A percentile compares a stretch with the other conserved stretches of the same genome.
These are phyloP conservation scores for Zaprionus gabonicus DNA, from an alignment of 1,140 invertebrate genomes.

Conservation along the genomic window DNA sequence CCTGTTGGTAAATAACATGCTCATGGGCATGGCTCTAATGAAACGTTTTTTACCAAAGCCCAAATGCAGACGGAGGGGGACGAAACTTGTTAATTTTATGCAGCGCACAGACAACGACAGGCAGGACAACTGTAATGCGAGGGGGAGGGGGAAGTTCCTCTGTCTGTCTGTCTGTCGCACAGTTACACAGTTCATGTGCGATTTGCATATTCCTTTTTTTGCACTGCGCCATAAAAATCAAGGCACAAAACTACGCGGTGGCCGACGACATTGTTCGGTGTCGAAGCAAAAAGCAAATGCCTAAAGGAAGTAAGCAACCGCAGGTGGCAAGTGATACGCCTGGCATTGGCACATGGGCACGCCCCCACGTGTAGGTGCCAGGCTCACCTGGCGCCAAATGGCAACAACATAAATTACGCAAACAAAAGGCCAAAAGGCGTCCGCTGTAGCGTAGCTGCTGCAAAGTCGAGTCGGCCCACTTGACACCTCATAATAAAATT, in stretches of 20 bases:
- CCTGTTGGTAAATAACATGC: conserved; percentile 56
- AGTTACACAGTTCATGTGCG: conserved; percentile 67
- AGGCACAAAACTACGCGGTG: conserved; percentile 39
- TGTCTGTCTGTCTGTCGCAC: conserved; percentile 34
- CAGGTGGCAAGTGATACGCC: conserved; percentile 38
- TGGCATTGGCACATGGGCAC: conserved; percentile 12
- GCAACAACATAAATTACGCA: conserved; percentile 74
- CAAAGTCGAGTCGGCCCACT: conserved; percentile 77
- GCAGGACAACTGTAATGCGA: conserved; percentile 43
- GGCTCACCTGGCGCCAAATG: conserved; percentile 71
- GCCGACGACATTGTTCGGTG: neutral
- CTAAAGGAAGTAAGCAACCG: conserved; percentile 67
- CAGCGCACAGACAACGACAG: conserved; percentile 54
- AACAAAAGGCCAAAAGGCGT: conserved; percentile 58
- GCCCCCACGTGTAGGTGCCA: conserved; percentile 8
- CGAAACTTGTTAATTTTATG: conserved; percentile 84
- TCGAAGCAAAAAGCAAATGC: conserved; percentile 69
- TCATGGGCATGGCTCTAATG: conserved; percentile 64
- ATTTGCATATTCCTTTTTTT: conserved; percentile 79
- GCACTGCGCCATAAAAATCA: conserved; percentile 53
- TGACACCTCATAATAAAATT: conserved; percentile 84
- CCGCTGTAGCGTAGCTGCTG: conserved; percentile 46
- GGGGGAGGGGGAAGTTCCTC: conserved; percentile 13
- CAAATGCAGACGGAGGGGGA: neutral
- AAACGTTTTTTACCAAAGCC: conserved; percentile 61